A percentile compares a stretch with the other conserved stretches of the same genome.
Evolutionary conservation across 1,140 invertebrate species (phyloP).

Genomic region (Drosophila oshimai): DNA sequence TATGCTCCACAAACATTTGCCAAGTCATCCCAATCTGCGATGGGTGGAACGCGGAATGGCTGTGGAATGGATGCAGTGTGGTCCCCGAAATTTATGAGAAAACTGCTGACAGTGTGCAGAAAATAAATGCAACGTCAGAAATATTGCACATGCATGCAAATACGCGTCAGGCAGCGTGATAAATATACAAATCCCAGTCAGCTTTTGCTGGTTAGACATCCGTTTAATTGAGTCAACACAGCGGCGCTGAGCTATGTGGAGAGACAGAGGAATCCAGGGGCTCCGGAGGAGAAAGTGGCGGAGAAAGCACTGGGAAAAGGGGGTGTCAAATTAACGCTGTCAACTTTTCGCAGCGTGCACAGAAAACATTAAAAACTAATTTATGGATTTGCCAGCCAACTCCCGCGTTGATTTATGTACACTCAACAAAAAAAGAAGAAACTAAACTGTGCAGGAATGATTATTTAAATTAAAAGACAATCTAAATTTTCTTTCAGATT

Average conservation of each 20-base stretch:
- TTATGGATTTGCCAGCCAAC: slow-evolving; percentile 75
- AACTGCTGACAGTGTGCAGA: slow-evolving; percentile 72
- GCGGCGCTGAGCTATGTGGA: slow-evolving; percentile 1
- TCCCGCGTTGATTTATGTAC: slow-evolving; percentile 66
- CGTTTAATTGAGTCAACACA: slow-evolving; percentile 76
- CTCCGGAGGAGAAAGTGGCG: background rate
- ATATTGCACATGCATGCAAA: slow-evolving; percentile 74
- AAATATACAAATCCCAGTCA: slow-evolving; percentile 66
- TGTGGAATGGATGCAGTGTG: background rate
- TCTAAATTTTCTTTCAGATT: background rate
- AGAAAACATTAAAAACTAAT: slow-evolving; percentile 75
- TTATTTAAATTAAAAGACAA: background rate
- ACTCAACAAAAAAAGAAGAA: slow-evolving; percentile 5
- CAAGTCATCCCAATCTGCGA: slow-evolving; percentile 30
- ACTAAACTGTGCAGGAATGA: background rate
- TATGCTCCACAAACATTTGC: slow-evolving; percentile 70
- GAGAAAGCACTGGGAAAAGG: background rate
- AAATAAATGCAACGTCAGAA: slow-evolving; percentile 75
- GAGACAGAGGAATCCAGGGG: slow-evolving; percentile 16
- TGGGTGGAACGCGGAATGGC: background rate
- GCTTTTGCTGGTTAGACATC: slow-evolving; percentile 52
- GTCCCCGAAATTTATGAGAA: slow-evolving; percentile 64
- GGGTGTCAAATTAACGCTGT: slow-evolving; percentile 61
- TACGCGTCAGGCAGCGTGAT: slow-evolving; percentile 50
- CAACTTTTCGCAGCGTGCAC: slow-evolving; percentile 41